A percentile compares a stretch with the other conserved stretches of the same genome.
These are phyloP conservation scores for Ormyrus nitidulus DNA, from an alignment of 2,888 invertebrate species.

Conservation along the genomic window DNA sequence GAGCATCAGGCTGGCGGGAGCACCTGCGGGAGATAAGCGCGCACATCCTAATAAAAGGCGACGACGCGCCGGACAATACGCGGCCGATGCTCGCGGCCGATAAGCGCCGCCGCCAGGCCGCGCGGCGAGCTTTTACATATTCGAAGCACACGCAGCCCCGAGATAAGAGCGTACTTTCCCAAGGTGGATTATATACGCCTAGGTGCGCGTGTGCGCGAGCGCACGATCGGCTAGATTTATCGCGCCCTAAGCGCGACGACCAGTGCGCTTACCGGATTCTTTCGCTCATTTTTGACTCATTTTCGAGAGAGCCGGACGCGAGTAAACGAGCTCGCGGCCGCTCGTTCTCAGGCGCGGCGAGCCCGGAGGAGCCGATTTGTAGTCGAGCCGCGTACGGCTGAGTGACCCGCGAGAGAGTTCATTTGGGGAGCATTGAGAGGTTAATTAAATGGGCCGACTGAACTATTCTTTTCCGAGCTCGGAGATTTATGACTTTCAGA, in stretches of 20 bases:
- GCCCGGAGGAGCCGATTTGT: no score
- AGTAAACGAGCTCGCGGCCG: neutral
- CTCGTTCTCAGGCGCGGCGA: conserved; percentile 8
- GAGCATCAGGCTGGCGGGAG: conserved; percentile 64
- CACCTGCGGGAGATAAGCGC: neutral
- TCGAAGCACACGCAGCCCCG: conserved; percentile 67
- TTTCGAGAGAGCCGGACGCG: neutral
- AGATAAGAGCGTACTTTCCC: conserved; percentile 70
- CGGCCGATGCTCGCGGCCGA: conserved; percentile 55
- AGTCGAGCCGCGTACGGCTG: no score
- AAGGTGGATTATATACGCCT: conserved; percentile 53
- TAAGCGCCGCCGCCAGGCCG: neutral
- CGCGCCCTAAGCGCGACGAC: neutral
- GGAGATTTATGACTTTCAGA: no score
- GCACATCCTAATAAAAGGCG: conserved; percentile 9
- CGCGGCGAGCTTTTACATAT: conserved; percentile 61
- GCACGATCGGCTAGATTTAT: conserved; percentile 47
- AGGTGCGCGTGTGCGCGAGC: neutral
- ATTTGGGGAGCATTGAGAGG: conserved; percentile 21
- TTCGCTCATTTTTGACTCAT: conserved; percentile 28
- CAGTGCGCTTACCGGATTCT: conserved; percentile 17
- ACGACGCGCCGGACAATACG: conserved; percentile 59
- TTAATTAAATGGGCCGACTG: conserved; percentile 1
- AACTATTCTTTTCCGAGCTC: no score
- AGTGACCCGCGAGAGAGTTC: neutral